phyloP scores from a whole-genome alignment of 2,113 vertebrate species.

The Gallinago undulata region DNA sequence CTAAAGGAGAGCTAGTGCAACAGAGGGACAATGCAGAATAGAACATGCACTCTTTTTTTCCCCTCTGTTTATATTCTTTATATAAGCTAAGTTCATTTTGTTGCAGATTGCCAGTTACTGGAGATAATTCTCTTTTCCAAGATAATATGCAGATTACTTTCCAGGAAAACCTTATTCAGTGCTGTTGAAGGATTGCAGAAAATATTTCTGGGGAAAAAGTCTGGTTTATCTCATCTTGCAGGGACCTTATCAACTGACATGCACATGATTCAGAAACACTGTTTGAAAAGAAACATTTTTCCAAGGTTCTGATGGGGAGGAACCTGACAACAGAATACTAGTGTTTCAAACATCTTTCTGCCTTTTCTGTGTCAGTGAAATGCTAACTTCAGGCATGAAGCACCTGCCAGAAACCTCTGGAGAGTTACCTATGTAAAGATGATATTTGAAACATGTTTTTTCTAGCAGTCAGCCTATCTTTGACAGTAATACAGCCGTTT shows the following conservation, averaged over 20 bases:
- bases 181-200: background rate
- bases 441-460: background rate
- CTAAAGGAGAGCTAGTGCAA: background rate
- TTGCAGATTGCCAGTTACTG: background rate
- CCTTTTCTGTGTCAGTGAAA: background rate
- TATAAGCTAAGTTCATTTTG: background rate
- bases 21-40: background rate
- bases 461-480: background rate
- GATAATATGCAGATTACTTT: background rate
- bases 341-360: background rate
- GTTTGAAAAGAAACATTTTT: background rate
- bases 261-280: background rate
- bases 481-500: background rate
- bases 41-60: background rate
- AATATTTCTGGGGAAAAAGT: background rate
- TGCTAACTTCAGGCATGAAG: background rate
- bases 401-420: background rate
- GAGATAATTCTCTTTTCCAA: background rate
- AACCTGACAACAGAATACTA: background rate
- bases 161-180: background rate
- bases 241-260: background rate
- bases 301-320: background rate
- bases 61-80: background rate
- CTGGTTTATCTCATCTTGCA: background rate
- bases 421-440: background rate